Evolutionary conservation across 2,113 vertebrate genomes (phyloP).

Genomic region (Chionodraco myersi): DNA sequence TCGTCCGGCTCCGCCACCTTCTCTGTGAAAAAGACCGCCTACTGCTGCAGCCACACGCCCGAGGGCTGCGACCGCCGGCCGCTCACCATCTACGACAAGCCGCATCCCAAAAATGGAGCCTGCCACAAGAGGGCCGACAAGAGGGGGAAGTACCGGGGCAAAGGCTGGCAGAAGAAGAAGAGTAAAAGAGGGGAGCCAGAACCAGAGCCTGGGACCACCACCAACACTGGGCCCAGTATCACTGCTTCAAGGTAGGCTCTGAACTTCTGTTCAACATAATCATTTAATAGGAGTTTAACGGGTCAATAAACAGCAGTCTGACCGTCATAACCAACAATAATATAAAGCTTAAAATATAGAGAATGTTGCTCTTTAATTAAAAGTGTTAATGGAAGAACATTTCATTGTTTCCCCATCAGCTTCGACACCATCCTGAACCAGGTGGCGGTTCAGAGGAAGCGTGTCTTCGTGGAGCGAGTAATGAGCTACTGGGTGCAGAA

Average conservation of each 20-base stretch:
- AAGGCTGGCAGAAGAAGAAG: constrained; percentile 91
- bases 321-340: background rate
- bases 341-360: background rate
- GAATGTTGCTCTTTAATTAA: background rate
- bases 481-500: constrained; percentile 98
- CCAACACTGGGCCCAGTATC: constrained; percentile 91
- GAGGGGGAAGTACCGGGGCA: constrained; percentile 83
- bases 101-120: constrained; percentile 88
- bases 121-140: constrained; percentile 88
- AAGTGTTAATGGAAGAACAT: background rate
- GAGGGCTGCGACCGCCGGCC: constrained; percentile 90
- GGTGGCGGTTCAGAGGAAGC: constrained; percentile 96
- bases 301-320: background rate
- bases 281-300: no score
- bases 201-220: constrained; percentile 79
- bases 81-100: constrained; percentile 92
- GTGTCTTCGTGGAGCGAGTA: constrained; percentile 92
- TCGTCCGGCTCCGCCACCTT: constrained; percentile 84
- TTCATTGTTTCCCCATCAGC: constrained; percentile 70
- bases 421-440: constrained; percentile 97
- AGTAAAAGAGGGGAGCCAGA: constrained; percentile 85
- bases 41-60: constrained; percentile 94
- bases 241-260: constrained; percentile 91
- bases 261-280: no score
- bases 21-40: constrained; percentile 97